Percentiles rank a stretch among this genome's conserved stretches.
phyloP scores from a whole-genome alignment of 2,113 vertebrate species.

The Oncorhynchus keta region DNA sequence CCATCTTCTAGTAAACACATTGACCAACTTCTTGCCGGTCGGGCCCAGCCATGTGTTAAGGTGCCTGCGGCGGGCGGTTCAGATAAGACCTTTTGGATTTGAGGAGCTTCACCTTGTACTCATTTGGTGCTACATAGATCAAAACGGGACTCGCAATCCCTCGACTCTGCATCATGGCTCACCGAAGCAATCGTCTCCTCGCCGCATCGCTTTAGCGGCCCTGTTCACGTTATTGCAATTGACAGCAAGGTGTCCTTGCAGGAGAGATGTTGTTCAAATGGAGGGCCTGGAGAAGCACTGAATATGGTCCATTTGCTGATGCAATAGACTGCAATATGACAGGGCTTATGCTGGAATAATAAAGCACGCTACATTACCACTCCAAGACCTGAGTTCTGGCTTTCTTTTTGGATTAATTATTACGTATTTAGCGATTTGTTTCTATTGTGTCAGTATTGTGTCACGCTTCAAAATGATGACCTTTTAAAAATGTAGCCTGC shows the following conservation, averaged over 20 bases:
- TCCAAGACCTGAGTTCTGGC: neutral
- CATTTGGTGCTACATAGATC: constrained; percentile 15
- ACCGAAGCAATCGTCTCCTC: neutral
- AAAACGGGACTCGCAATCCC: neutral
- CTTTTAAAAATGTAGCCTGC: too few relatives aligned
- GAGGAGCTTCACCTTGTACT: constrained; percentile 9
- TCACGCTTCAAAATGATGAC: too few relatives aligned
- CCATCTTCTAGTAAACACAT: neutral
- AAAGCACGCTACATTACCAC: constrained; percentile 13
- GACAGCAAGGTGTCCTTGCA: constrained; percentile 6
- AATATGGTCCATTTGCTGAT: constrained; percentile 38
- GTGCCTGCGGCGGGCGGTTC: neutral
- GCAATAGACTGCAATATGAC: constrained; percentile 46
- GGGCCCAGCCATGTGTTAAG: neutral
- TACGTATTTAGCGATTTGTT: too few relatives aligned
- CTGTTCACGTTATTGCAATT: constrained; percentile 32
- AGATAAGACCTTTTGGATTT: constrained; percentile 9
- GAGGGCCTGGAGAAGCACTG: constrained; percentile 14
- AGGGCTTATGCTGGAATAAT: constrained; percentile 8
- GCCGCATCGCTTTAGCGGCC: neutral
- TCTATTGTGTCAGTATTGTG: too few relatives aligned
- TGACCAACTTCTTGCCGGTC: neutral
- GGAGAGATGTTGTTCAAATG: neutral
- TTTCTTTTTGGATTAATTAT: too few relatives aligned
- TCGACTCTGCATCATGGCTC: neutral